Conservation (phyloP, 1,140 invertebrate genomes). For the Trachymyrmex cornetzi region DNA sequence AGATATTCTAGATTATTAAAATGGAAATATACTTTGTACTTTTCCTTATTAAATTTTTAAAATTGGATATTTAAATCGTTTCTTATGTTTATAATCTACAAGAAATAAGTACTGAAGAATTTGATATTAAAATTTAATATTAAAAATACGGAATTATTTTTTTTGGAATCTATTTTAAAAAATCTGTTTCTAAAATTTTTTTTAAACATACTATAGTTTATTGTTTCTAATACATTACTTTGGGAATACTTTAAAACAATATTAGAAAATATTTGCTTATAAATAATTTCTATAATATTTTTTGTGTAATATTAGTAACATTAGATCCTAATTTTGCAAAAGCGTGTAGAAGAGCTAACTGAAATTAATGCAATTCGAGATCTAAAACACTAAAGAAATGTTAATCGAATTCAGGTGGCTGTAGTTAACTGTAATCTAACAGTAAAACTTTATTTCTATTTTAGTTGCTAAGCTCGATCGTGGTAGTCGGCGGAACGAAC, state of each 20-base stretch:
- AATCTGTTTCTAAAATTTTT: background rate
- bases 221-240: background rate
- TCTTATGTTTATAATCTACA: background rate
- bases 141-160: background rate
- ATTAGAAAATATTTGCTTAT: background rate
- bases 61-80: background rate
- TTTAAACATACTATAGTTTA: background rate
- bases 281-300: background rate
- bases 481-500: constrained; percentile 93
- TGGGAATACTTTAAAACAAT: background rate
- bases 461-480: constrained; percentile 90
- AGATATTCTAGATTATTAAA: background rate
- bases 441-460: constrained; percentile 67
- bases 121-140: background rate
- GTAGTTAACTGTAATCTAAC: background rate
- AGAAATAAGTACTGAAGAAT: background rate
- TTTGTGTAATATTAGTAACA: background rate
- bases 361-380: background rate
- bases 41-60: background rate
- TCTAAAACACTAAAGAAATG: background rate
- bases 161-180: background rate
- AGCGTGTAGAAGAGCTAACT: background rate
- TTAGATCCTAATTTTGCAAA: background rate
- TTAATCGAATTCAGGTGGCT: background rate
- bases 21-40: background rate